Conservation (phyloP, 2,113 vertebrate species). For the Fukomys damarensis region DNA sequence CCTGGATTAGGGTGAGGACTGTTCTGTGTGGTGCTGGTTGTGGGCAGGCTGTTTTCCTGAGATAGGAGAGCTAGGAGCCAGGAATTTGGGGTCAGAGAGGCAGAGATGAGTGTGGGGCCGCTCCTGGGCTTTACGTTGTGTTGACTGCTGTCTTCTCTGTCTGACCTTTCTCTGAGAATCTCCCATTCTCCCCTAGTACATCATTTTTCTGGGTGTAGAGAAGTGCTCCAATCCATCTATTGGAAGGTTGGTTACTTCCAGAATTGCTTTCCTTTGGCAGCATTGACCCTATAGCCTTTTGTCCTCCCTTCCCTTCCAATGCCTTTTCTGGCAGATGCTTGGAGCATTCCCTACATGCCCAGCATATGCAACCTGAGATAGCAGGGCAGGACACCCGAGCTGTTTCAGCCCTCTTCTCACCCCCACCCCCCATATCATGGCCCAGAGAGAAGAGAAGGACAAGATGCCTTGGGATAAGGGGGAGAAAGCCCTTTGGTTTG, state of each 20-base stretch:
- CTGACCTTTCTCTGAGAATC: not conserved
- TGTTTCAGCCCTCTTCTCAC: not conserved
- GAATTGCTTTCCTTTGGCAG: not conserved
- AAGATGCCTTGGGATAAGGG: conserved; percentile 53
- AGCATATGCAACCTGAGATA: conserved; percentile 78
- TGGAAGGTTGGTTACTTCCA: not conserved
- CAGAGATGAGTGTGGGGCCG: not conserved
- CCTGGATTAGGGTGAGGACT: not conserved
- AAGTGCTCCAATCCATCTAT: not conserved
- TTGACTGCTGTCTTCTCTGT: not conserved
- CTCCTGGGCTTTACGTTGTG: conserved; percentile 1
- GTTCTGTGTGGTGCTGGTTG: not conserved
- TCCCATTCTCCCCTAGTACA: not conserved
- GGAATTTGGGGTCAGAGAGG: not conserved
- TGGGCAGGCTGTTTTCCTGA: not conserved
- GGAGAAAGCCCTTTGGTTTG: conserved; percentile 47
- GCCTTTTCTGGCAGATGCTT: conserved; percentile 68
- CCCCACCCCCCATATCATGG: not conserved
- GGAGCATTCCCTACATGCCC: conserved; percentile 79
- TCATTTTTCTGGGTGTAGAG: not conserved
- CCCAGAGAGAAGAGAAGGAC: conserved; percentile 65
- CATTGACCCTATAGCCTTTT: conserved; percentile 59
- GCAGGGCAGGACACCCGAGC: conserved; percentile 73
- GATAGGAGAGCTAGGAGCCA: not conserved
- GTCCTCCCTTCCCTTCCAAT: conserved; percentile 58